phyloP scores from a whole-genome alignment of 1,140 invertebrate species.

The Pogonognathellus flavescens region DNA sequence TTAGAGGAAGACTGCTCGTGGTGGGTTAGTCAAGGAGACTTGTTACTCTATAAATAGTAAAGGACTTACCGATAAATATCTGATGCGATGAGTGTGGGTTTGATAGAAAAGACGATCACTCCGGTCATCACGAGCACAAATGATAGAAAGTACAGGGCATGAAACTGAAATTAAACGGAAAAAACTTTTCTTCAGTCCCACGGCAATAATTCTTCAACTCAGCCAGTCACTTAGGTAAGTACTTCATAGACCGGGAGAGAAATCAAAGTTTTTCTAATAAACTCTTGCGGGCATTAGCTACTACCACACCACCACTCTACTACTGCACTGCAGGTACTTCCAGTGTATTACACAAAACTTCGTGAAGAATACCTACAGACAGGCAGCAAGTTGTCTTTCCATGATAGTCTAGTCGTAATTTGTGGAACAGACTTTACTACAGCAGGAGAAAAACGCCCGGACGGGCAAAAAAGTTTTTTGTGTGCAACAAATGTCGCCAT shows the following conservation, averaged over 20 bases:
- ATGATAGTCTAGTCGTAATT: background rate
- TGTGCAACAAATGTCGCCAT: conserved; percentile 31
- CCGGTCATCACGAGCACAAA: conserved; percentile 82
- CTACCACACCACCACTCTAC: background rate
- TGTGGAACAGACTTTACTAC: too few species aligned
- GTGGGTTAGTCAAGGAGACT: too few species aligned
- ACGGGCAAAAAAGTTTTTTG: background rate
- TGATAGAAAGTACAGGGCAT: conserved; percentile 84
- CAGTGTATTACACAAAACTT: background rate
- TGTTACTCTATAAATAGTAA: background rate
- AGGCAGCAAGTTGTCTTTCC: background rate
- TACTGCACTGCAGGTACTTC: conserved; percentile 5
- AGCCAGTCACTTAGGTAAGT: conserved; percentile 2
- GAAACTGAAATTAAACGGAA: conserved; percentile 77
- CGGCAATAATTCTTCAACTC: conserved; percentile 1
- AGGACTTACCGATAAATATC: conserved; percentile 39
- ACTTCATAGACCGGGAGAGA: background rate
- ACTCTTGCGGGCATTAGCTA: background rate
- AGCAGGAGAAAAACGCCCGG: too few species aligned
- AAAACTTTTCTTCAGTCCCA: conserved; percentile 28
- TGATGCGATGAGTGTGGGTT: conserved; percentile 55
- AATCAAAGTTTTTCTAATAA: background rate
- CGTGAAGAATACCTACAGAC: background rate
- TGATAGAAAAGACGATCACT: conserved; percentile 76
- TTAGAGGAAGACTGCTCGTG: too few species aligned